Percentiles rank a stretch among this genome's conserved stretches.
Conservation (phyloP, 2,113 vertebrate genomes). For the Vulpes ferrilata region DNA sequence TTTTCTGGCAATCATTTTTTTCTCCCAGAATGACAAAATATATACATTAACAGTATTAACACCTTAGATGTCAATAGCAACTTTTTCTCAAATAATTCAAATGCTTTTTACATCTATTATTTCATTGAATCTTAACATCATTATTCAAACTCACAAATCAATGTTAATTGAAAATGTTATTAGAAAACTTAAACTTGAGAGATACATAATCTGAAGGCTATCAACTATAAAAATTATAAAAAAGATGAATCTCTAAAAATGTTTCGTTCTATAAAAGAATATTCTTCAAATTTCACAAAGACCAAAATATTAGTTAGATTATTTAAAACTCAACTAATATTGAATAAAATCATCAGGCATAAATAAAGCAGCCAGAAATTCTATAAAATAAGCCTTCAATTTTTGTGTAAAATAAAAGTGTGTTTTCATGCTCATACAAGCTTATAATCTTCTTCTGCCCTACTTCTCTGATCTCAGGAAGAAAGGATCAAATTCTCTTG, state of each 20-base stretch:
- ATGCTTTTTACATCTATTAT: neutral
- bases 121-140: slow-evolving; percentile 4
- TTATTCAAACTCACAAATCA: slow-evolving; percentile 43
- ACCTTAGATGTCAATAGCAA: neutral
- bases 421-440: slow-evolving; percentile 19
- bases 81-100: slow-evolving; percentile 33
- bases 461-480: slow-evolving; percentile 46
- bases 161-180: slow-evolving; percentile 38
- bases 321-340: slow-evolving; percentile 23
- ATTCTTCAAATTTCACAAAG: slow-evolving; percentile 53
- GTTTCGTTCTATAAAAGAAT: slow-evolving; percentile 1
- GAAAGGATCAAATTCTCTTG: slow-evolving; percentile 60
- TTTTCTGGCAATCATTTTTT: slow-evolving; percentile 12
- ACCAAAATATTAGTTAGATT: slow-evolving; percentile 23
- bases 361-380: slow-evolving; percentile 50
- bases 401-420: slow-evolving; percentile 51
- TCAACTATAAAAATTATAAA: slow-evolving; percentile 28
- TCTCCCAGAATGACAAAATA: neutral
- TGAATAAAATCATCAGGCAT: slow-evolving; percentile 39
- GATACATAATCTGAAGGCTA: neutral
- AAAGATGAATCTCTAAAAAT: neutral
- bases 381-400: slow-evolving; percentile 37
- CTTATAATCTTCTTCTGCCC: slow-evolving; percentile 51
- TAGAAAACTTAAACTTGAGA: slow-evolving; percentile 52
- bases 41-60: neutral